These are phyloP conservation scores for Latrodectus elegans DNA, from an alignment of 2,888 invertebrate genomes.

Conservation along the genomic window DNA sequence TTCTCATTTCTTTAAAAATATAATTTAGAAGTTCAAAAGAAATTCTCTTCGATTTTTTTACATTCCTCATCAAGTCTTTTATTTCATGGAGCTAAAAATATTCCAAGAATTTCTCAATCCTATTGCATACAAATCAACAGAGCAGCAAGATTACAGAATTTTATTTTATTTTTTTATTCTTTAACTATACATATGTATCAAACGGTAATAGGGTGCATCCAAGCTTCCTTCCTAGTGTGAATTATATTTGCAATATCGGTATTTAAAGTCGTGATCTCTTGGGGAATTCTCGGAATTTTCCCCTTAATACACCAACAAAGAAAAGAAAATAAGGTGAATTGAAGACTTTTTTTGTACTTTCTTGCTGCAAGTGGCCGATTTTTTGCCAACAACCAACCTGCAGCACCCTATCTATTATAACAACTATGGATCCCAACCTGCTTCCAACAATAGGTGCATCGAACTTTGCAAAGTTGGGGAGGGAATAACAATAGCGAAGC, in stretches of 20 bases:
- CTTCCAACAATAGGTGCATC: constrained; percentile 47
- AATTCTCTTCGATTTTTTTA: too few relatives aligned
- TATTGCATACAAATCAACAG: too few relatives aligned
- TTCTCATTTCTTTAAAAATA: too few relatives aligned
- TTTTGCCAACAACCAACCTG: constrained; percentile 53
- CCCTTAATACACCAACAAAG: constrained; percentile 24
- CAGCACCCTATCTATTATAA: constrained; percentile 56
- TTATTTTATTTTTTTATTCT: too few relatives aligned
- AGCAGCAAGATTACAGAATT: too few relatives aligned
- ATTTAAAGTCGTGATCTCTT: constrained; percentile 50
- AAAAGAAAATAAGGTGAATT: constrained; percentile 19
- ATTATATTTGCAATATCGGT: not conserved
- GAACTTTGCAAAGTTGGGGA: constrained; percentile 40
- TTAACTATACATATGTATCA: too few relatives aligned
- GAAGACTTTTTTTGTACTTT: constrained; percentile 52
- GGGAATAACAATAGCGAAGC: constrained; percentile 33
- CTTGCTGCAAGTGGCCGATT: constrained; percentile 58
- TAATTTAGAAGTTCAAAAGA: too few relatives aligned
- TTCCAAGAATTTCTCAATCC: too few relatives aligned
- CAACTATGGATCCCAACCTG: constrained; percentile 19
- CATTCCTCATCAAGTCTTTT: too few relatives aligned
- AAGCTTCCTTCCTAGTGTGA: too few relatives aligned
- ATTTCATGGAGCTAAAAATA: too few relatives aligned
- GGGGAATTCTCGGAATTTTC: constrained; percentile 53
- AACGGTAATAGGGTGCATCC: too few relatives aligned